These are phyloP conservation scores for Telmatochromis bifrenatus DNA, from an alignment of 2,113 vertebrate species.

Conservation along the genomic window DNA sequence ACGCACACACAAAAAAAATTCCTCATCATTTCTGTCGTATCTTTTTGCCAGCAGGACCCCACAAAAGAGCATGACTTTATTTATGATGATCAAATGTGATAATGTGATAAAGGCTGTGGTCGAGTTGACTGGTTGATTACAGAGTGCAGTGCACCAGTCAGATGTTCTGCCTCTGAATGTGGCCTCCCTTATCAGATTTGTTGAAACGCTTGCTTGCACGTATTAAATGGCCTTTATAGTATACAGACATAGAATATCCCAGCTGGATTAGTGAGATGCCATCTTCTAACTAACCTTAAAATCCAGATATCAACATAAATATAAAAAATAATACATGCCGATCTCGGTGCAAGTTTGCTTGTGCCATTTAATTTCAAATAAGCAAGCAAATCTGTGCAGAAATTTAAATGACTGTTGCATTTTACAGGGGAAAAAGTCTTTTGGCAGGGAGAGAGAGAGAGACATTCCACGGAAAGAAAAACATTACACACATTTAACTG, in stretches of 20 bases:
- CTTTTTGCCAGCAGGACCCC: background rate
- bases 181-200: background rate
- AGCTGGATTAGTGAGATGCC: background rate
- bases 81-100: background rate
- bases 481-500: constrained; percentile 27
- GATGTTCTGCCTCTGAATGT: background rate
- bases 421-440: background rate
- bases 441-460: background rate
- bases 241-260: background rate
- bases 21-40: background rate
- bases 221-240: background rate
- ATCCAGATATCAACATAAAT: background rate
- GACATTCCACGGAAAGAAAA: constrained; percentile 29
- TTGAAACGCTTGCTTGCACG: background rate
- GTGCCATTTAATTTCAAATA: background rate
- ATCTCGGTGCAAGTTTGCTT: background rate
- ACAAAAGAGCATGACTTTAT: background rate
- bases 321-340: background rate
- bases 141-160: background rate
- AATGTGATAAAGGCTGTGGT: background rate
- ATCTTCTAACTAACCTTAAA: background rate
- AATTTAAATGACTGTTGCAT: background rate
- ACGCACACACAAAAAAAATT: background rate
- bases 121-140: background rate
- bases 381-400: background rate